A percentile compares a stretch with the other conserved stretches of the same genome.
Conservation (phyloP, 2,113 vertebrate species). For the Mormyrus iriodes region DNA sequence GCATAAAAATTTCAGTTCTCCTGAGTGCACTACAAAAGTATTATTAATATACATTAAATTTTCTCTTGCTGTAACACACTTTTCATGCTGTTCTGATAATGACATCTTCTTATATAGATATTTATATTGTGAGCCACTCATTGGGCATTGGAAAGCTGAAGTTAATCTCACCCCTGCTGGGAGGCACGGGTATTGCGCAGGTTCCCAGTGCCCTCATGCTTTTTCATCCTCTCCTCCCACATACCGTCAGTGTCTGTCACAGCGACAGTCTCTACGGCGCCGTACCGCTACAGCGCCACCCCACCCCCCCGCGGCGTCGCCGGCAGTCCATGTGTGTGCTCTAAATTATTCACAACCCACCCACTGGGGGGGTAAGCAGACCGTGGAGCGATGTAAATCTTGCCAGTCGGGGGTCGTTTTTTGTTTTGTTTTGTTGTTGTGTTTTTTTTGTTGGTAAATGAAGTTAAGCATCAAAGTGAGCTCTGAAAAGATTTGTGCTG, state of each 20-base stretch:
- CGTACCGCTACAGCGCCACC: neutral
- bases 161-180: neutral
- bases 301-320: neutral
- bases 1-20: neutral
- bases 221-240: neutral
- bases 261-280: neutral
- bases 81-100: neutral
- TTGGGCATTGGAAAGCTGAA: neutral
- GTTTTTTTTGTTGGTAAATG: neutral
- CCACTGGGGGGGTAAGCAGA: neutral
- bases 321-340: neutral
- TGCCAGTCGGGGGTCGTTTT: neutral
- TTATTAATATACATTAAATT: neutral
- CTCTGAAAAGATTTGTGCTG: neutral
- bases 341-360: conserved; percentile 1
- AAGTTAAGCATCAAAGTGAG: conserved; percentile 10
- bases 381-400: neutral
- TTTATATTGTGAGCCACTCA: neutral
- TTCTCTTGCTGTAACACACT: neutral
- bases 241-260: neutral
- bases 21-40: neutral
- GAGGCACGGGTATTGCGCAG: neutral
- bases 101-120: neutral
- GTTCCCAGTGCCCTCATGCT: neutral
- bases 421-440: neutral